Evolutionary conservation across 37 sponge, comb jelly and placozoan genomes (phyloP).

Genomic region (Cliona cf. orientalis): DNA sequence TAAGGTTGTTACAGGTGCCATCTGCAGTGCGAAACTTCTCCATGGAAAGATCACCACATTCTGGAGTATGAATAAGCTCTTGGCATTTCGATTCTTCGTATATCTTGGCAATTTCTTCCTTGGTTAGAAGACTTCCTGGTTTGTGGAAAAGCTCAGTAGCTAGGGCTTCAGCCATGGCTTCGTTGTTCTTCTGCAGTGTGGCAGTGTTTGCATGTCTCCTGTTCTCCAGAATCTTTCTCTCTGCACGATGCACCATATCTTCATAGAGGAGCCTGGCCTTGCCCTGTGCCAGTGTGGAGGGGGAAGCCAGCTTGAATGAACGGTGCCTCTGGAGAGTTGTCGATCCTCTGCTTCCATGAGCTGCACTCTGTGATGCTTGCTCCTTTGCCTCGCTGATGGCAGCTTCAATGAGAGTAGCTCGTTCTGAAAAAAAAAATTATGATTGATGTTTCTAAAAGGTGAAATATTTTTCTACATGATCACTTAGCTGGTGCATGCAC

Average conservation of each 20-base stretch:
- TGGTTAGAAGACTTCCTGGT: conserved; percentile 47
- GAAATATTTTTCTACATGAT: no score
- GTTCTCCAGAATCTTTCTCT: conserved; percentile 37
- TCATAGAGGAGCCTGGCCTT: conserved; percentile 26
- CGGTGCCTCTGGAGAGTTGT: no score
- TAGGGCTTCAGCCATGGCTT: conserved; percentile 38
- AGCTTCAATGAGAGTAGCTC: no score
- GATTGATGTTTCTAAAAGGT: no score
- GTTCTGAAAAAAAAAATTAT: no score
- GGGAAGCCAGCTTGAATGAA: conserved; percentile 15
- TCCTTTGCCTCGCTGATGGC: no score
- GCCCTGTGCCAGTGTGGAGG: conserved; percentile 9
- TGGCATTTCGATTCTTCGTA: conserved; percentile 18
- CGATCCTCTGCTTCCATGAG: no score
- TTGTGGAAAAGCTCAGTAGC: conserved; percentile 51
- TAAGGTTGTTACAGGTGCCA: conserved; percentile 94
- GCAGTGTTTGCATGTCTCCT: background rate
- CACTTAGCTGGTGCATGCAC: no score
- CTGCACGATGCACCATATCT: conserved; percentile 36
- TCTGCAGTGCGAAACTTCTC: conserved; percentile 56
- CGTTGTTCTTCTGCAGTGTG: background rate
- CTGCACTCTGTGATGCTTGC: no score
- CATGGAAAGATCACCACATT: conserved; percentile 6
- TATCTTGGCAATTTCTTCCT: conserved; percentile 34
- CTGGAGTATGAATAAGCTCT: background rate